Evolutionary conservation across 23 tunicate species (phyloP).

Genomic region (Trididemnum clinides): DNA sequence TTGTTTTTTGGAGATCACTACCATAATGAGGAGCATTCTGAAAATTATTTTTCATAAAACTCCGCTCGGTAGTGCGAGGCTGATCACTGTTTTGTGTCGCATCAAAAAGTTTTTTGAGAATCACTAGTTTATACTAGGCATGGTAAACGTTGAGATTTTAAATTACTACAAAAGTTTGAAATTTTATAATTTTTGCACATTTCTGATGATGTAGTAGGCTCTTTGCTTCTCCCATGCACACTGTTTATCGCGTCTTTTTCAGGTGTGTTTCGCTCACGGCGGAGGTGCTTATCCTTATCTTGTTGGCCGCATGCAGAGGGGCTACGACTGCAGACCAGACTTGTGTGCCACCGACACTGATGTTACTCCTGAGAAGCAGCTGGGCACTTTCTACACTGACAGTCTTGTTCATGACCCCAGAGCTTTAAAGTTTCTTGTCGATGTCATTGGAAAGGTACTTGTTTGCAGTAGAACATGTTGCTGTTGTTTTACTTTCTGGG

Average conservation of each 20-base stretch:
- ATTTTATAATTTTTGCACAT: no score
- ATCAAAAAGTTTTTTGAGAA: no score
- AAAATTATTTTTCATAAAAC: no score
- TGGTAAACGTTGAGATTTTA: no score
- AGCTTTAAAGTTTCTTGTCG: conserved; percentile 58
- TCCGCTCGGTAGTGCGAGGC: no score
- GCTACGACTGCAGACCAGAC: conserved; percentile 82
- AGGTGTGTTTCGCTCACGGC: conserved; percentile 95
- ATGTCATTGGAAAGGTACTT: conserved; percentile 65
- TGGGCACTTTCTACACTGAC: conserved; percentile 83
- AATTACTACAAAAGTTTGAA: neutral
- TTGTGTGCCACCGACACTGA: conserved; percentile 81
- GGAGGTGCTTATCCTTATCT: conserved; percentile 93
- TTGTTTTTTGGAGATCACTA: no score
- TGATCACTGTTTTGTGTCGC: no score
- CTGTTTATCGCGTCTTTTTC: neutral
- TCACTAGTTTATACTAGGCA: no score
- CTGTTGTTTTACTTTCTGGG: no score
- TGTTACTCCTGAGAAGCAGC: conserved; percentile 54
- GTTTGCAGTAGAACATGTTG: neutral
- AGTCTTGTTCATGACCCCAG: conserved; percentile 73
- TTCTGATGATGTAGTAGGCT: no score
- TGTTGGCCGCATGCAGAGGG: conserved; percentile 80
- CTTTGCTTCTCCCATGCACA: no score
- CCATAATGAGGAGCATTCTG: no score